phyloP scores from a whole-genome alignment of 2,113 vertebrate species.

The Pithys albifrons region DNA sequence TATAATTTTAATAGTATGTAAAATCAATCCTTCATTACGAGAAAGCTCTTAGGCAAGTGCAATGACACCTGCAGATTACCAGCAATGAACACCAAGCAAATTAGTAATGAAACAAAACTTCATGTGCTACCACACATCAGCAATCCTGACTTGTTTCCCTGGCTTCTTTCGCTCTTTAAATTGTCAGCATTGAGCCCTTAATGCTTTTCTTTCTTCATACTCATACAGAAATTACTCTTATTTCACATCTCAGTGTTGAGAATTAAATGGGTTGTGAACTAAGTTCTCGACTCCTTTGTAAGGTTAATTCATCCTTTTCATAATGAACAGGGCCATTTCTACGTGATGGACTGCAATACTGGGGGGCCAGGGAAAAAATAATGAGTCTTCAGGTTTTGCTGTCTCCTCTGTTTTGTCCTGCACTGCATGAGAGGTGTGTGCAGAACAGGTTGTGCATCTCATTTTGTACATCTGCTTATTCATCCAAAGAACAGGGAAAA shows the following conservation, averaged over 20 bases:
- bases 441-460: background rate
- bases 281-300: background rate
- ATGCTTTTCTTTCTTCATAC: background rate
- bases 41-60: background rate
- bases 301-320: background rate
- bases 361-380: background rate
- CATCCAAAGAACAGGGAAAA: background rate
- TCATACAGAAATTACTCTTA: background rate
- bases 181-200: background rate
- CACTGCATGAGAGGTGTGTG: accelerated
- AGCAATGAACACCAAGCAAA: background rate
- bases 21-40: background rate
- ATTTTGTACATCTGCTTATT: background rate
- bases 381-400: background rate
- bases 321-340: background rate
- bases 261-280: background rate
- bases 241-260: background rate
- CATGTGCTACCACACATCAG: background rate
- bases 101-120: background rate
- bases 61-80: background rate
- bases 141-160: background rate
- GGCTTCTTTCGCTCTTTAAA: background rate
- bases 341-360: background rate
- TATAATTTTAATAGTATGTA: background rate
- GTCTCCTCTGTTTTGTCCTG: background rate